Conservation (phyloP, 2,113 vertebrate species). For the Anarhynchus alexandrinus region DNA sequence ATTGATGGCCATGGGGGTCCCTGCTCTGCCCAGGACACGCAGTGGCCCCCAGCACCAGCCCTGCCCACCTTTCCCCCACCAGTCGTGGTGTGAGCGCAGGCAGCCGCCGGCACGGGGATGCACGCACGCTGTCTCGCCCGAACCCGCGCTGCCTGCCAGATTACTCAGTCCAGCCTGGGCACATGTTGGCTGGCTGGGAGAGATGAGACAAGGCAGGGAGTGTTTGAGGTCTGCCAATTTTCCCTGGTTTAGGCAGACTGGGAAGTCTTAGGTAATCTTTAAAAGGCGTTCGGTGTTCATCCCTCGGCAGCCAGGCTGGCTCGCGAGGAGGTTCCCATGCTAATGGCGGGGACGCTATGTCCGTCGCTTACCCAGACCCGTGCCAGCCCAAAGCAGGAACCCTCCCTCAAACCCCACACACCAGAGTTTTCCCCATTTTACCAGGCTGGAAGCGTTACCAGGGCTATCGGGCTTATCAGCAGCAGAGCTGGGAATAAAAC, state of each 20-base stretch:
- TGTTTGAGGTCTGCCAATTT: background rate
- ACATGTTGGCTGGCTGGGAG: background rate
- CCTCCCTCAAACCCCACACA: background rate
- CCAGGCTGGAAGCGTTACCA: background rate
- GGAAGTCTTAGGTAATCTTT: background rate
- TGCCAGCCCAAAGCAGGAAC: background rate
- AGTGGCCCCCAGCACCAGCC: background rate
- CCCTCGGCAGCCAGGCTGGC: background rate
- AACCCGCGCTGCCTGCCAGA: background rate
- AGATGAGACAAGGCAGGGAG: background rate
- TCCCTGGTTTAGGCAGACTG: background rate
- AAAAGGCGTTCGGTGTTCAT: background rate
- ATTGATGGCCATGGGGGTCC: rapidly evolving
- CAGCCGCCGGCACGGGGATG: rapidly evolving
- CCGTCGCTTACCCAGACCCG: rapidly evolving
- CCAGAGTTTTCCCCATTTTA: background rate
- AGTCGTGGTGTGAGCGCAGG: rapidly evolving
- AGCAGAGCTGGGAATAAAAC: background rate
- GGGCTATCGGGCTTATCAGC: background rate
- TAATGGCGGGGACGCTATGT: rapidly evolving
- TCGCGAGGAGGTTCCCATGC: rapidly evolving
- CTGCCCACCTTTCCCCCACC: rapidly evolving
- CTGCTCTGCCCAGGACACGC: rapidly evolving
- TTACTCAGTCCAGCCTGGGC: background rate
- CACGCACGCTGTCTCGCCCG: rapidly evolving